Base-by-base conservation (phyloP, 2,888 invertebrate species). In the Perizoma affinitatum region DNA sequence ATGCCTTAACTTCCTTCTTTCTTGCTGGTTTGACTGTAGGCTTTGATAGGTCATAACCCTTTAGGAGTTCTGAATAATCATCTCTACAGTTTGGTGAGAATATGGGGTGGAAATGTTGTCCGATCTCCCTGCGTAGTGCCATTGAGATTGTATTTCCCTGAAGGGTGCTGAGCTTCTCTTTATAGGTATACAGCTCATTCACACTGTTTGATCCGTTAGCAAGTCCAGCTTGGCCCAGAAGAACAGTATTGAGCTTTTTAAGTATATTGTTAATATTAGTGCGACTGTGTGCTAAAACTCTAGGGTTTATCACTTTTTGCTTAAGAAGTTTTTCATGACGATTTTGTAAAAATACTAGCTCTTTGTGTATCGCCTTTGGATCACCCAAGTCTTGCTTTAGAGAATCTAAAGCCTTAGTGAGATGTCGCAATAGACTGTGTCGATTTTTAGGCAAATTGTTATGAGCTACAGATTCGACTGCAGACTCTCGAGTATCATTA, bases 201-300 rank as follows among this genome's bases (percentile, higher is more conserved):
- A 94, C 73, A 71, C 93, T 93, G 61, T 75, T 70, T 0, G 82
- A 72, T 1, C 94, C 94, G 58, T 92, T 89, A 4, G 84, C 84
- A 33, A 94, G 87, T 0, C 94, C 94, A 0, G 93, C 93, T 76
- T 94, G 94, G 0, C 94, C 94, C 5, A 94, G 77, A 5, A 94
- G 80, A 40, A 94, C 88, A 89, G 93, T 94, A 70, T 94, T 94
- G 0, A 94, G 78, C 50, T 84, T 86, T 55, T 85, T 93, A 4
- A 93, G 76, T 71, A 87, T 83, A 48, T 80, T 80, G 58, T 93
- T 93, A 2, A 94, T 93, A 63, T 83, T 70, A 51, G 84, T 70
- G 55, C 83, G 80, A 66, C 79, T 90, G 63, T 87, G 83, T 1
- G 69, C 69, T 41, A 90, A 65, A 66, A 79, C 78, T 57, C 69